Conservation (phyloP, 2,113 vertebrate species). For the Nothobranchius kuhntae region DNA sequence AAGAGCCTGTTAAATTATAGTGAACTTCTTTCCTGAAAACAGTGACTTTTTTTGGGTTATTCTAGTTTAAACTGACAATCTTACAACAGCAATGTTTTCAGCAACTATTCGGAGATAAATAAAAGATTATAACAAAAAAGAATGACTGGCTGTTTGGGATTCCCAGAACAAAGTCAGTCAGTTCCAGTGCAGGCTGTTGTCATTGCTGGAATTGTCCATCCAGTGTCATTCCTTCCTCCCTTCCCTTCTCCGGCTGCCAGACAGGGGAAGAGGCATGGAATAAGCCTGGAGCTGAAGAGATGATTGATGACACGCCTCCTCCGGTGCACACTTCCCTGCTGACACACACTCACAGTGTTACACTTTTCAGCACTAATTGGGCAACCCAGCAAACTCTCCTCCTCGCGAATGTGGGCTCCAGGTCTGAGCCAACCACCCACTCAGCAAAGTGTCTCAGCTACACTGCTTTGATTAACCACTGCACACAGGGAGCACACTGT, state of each 20-base stretch:
- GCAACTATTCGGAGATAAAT: background rate
- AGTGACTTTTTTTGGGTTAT: background rate
- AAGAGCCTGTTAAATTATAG: background rate
- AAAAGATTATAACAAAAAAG: constrained; percentile 10
- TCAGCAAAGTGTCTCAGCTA: constrained; percentile 46
- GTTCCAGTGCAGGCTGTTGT: constrained; percentile 30
- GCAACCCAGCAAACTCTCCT: constrained; percentile 71
- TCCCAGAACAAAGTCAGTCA: constrained; percentile 1
- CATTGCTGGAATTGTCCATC: constrained; percentile 47
- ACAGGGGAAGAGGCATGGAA: constrained; percentile 61
- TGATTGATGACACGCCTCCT: constrained; percentile 82
- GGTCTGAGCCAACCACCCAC: constrained; percentile 66
- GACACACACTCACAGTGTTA: constrained; percentile 72
- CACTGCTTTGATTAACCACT: constrained; percentile 56
- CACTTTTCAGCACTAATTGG: constrained; percentile 82
- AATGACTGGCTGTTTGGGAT: constrained; percentile 22
- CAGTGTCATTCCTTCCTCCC: constrained; percentile 50
- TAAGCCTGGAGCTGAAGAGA: constrained; percentile 68
- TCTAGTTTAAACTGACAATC: background rate
- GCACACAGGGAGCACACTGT: constrained; percentile 24
- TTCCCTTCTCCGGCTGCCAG: constrained; percentile 60
- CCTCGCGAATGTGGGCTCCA: constrained; percentile 51
- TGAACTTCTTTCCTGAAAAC: background rate
- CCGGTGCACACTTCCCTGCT: constrained; percentile 76
- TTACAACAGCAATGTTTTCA: background rate